Evolutionary conservation across 1,140 invertebrate species (phyloP).

Genomic region (Phenacoccus solenopsis): DNA sequence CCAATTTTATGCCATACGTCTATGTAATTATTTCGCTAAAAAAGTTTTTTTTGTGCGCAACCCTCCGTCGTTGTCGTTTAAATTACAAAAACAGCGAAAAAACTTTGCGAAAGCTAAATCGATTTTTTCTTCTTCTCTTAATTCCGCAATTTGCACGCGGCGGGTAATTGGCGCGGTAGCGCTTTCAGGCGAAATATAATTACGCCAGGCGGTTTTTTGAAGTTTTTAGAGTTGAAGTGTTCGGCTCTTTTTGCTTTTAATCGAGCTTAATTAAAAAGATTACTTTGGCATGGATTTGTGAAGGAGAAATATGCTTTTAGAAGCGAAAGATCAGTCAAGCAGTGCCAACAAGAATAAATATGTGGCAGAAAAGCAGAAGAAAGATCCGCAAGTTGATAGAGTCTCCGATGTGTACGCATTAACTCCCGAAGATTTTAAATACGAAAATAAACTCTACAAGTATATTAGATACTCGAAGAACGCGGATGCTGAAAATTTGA

Average conservation of each 20-base stretch:
- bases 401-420: conserved; percentile 42
- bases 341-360: not conserved
- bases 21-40: not conserved
- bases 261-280: not conserved
- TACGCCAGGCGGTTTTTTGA: no score
- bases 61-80: not conserved
- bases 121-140: not conserved
- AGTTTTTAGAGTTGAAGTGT: not conserved
- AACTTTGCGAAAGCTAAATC: not conserved
- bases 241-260: not conserved
- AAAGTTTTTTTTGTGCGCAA: not conserved
- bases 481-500: conserved; percentile 48
- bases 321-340: not conserved
- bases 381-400: conserved; percentile 19
- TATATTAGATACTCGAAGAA: conserved; percentile 64
- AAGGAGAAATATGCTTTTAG: not conserved
- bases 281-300: not conserved
- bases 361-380: not conserved
- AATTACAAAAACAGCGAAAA: not conserved
- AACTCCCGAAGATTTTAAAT: conserved; percentile 62
- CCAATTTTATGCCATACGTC: not conserved
- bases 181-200: no score
- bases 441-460: conserved; percentile 66
- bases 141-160: not conserved
- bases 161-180: not conserved